These are phyloP conservation scores for Apotomis capreana DNA, from an alignment of 2,888 invertebrate genomes.

Conservation along the genomic window DNA sequence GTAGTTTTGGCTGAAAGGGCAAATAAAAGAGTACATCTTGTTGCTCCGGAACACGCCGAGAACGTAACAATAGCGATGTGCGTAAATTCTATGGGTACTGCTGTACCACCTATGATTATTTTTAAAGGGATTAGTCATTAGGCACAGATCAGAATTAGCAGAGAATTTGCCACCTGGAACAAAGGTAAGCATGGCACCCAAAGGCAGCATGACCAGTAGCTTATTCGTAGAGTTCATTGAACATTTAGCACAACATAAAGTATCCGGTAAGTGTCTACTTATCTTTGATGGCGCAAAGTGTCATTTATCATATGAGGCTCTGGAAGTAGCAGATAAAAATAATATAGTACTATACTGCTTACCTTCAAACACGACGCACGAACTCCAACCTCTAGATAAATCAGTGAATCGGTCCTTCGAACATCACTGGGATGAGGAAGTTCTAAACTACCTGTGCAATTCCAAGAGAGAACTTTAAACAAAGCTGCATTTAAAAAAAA, in stretches of 20 bases:
- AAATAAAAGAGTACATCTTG: slow-evolving; percentile 42
- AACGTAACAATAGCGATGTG: slow-evolving; percentile 42
- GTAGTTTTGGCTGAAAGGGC: neutral
- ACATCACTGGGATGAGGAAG: slow-evolving; percentile 40
- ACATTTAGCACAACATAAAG: slow-evolving; percentile 40
- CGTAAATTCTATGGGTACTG: slow-evolving; percentile 43
- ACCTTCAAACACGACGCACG: slow-evolving; percentile 28
- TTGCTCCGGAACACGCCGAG: slow-evolving; percentile 45
- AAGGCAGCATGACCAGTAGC: slow-evolving; percentile 42
- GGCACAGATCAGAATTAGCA: slow-evolving; percentile 40
- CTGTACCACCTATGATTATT: slow-evolving; percentile 44
- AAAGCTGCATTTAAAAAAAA: slow-evolving; percentile 43
- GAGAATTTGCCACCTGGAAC: slow-evolving; percentile 44
- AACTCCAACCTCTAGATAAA: slow-evolving; percentile 39
- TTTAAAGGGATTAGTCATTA: slow-evolving; percentile 43
- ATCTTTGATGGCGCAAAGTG: slow-evolving; percentile 43
- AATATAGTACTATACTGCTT: slow-evolving; percentile 40
- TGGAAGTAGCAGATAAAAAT: slow-evolving; percentile 45
- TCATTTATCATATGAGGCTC: slow-evolving; percentile 40
- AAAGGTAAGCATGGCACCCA: slow-evolving; percentile 43
- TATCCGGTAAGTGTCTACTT: slow-evolving; percentile 41
- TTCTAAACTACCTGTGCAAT: slow-evolving; percentile 31
- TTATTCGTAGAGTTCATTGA: slow-evolving; percentile 44
- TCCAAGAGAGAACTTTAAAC: slow-evolving; percentile 36
- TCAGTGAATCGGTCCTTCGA: slow-evolving; percentile 41